Base-by-base conservation (phyloP, 2,113 vertebrate genomes). In the Bombycilla garrulus region DNA sequence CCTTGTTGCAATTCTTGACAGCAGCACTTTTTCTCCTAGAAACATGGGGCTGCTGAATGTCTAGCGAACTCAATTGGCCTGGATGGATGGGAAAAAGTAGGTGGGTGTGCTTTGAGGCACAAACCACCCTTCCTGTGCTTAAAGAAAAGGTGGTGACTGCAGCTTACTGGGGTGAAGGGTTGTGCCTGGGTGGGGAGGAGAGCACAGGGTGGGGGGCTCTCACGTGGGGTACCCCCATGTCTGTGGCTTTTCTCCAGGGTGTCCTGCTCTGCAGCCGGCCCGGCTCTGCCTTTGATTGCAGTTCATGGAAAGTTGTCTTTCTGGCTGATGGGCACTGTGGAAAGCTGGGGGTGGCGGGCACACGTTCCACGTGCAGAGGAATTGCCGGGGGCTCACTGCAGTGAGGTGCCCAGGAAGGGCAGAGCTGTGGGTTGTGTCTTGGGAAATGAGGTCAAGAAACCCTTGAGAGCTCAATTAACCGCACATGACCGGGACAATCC, bases 1-100 rank as follows among this genome's bases (percentile, higher is more conserved):
- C 84, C 81, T 80, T 79, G 74, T 85, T 95, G 94, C 64, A 81
- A 4, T 97, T 94, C 92, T 77, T 96, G 96, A 95, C 88, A 90
- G 95, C 80, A 88, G 33, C 70, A 74, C 81, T 96, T 97, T 77
- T 95, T 97, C 96, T 96, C 86, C 0, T 1, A 92, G 92, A 96
- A 86, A 54, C 90, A 69, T 96, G 57, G 79, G 84, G 81, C 92
- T 91, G 84, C 85, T 92, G 78, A 90, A 88, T 66, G 62, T 85
- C 58, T 94, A 42, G 87, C 0, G 2, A 86, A 67, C 93, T 92
- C 92, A 89, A 82, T 94, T 95, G 93, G 50, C 60, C 82, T 94
- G 88, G 67, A 96, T 91, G 85, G 84, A 95, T 97, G 89, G 70
- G 80, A 77, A 9, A 23, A 92, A 79, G 71, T 57, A 90, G 77